Conservation (phyloP, 2,888 invertebrate species). For the Polylopha cassiicola region DNA sequence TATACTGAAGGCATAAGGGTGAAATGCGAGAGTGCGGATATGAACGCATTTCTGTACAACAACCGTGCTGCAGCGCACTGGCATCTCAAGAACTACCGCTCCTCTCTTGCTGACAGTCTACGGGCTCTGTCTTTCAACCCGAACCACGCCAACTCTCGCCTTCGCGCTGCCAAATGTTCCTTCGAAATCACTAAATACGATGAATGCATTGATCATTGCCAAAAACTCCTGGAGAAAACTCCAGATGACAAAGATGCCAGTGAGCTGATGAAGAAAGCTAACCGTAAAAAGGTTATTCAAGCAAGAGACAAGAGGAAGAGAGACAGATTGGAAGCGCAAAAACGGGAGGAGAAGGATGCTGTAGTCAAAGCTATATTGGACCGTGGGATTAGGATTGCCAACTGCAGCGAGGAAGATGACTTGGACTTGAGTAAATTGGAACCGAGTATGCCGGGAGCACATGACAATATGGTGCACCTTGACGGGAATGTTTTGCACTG, state of each 20-base stretch:
- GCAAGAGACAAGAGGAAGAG: slow-evolving; percentile 77
- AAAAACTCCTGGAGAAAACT: slow-evolving; percentile 79
- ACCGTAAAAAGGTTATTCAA: slow-evolving; percentile 67
- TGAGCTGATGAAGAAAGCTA: slow-evolving; percentile 51
- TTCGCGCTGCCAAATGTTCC: slow-evolving; percentile 86
- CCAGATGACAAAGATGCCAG: slow-evolving; percentile 70
- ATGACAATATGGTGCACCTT: slow-evolving; percentile 80
- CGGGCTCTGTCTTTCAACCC: slow-evolving; percentile 85
- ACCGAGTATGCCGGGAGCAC: slow-evolving; percentile 81
- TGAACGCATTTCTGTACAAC: slow-evolving; percentile 90
- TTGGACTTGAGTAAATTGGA: slow-evolving; percentile 75
- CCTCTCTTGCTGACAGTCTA: slow-evolving; percentile 88
- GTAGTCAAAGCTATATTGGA: slow-evolving; percentile 62
- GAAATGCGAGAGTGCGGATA: slow-evolving; percentile 81
- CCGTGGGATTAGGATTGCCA: slow-evolving; percentile 74
- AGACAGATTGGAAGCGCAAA: slow-evolving; percentile 56
- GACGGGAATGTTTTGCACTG: slow-evolving; percentile 88
- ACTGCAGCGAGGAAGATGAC: slow-evolving; percentile 65
- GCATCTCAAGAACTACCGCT: slow-evolving; percentile 88
- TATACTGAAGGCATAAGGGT: slow-evolving; percentile 94
- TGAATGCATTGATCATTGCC: slow-evolving; percentile 84
- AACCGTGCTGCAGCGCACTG: slow-evolving; percentile 95
- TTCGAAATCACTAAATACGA: slow-evolving; percentile 81
- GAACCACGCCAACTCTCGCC: slow-evolving; percentile 85
- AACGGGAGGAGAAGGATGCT: slow-evolving; percentile 56